Evolutionary conservation across 1,140 invertebrate species (phyloP), one percentile per base, ranked within the genome.

Genomic region (Pseudomyrmex flavicornis): DNA sequence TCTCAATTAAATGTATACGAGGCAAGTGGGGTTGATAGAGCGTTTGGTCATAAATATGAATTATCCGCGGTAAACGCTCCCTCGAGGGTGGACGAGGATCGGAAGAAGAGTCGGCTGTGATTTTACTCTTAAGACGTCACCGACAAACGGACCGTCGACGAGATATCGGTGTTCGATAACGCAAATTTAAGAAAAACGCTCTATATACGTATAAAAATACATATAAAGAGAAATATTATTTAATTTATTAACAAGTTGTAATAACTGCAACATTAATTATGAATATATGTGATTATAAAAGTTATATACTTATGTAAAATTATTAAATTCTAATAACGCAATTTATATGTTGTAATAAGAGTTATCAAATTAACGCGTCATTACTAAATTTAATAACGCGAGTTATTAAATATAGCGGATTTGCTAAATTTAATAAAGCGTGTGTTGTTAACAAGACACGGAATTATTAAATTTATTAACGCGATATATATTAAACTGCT

Each of bases 1-100:
- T 93, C 93, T 94, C 93, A 94, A 94, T 94, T 94, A 94, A 94
- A 93, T 93, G 93, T 91, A 91, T 94, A 93, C 93, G 91, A 93
- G 91, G 84, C 91, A 90, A 93, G 91, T 91, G 92, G 93, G 93
- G 93, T 93, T 93, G 93, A 94, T 93, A 92, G 91, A 94, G 92
- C 91, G 90, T 77, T 92, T 87, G 91, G 89, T 93, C 93, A 94
- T 94, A 94, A 94, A 94, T 94, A 94, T 94, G 92, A 94, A 94
- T 94, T 94, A 94, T 94, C 92, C 93, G 91, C 89, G 91, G 93
- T 94, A 94, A 93, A 94, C 90, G 92, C 85, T 94, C 92, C 92
- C 93, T 84, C 86, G 91, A 90, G 92, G 59, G 61, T 76, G 59
- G 35, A 77, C 74, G 74, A 69, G 69, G 58, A 77, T 77, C 83